Conservation (phyloP, 2,113 vertebrate genomes). For the Jacana jacana region DNA sequence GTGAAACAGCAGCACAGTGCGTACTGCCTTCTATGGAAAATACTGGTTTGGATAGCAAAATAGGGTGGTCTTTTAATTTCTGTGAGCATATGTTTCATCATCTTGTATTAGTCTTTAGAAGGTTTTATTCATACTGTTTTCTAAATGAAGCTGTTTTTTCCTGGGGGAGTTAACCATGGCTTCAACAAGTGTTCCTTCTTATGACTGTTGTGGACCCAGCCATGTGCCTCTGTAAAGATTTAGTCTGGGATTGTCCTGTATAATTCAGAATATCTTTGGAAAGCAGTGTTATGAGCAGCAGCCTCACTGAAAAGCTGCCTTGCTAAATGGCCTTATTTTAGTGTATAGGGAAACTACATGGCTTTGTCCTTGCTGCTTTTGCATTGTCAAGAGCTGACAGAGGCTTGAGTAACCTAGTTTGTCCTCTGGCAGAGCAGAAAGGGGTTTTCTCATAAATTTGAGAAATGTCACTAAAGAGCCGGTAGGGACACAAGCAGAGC, state of each 20-base stretch:
- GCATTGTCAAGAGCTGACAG: neutral
- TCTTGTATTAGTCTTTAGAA: neutral
- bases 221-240: neutral
- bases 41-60: neutral
- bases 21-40: neutral
- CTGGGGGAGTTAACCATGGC: neutral
- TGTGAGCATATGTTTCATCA: neutral
- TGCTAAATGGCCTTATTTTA: neutral
- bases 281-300: neutral
- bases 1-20: neutral
- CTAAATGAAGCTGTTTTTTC: neutral
- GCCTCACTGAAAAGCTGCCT: neutral
- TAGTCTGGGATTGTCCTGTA: neutral
- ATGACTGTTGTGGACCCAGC: neutral
- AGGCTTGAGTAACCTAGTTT: neutral
- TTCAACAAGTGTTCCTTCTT: neutral
- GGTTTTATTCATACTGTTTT: neutral
- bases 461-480: neutral
- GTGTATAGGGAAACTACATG: rapidly evolving
- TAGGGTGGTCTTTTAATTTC: neutral
- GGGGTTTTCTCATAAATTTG: neutral
- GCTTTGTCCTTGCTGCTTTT: neutral
- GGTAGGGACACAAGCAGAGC: neutral
- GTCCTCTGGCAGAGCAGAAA: neutral
- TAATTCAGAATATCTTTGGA: neutral